These are phyloP conservation scores for Acrocephalus kingi DNA, from an alignment of 2,113 vertebrate species.

Conservation along the genomic window DNA sequence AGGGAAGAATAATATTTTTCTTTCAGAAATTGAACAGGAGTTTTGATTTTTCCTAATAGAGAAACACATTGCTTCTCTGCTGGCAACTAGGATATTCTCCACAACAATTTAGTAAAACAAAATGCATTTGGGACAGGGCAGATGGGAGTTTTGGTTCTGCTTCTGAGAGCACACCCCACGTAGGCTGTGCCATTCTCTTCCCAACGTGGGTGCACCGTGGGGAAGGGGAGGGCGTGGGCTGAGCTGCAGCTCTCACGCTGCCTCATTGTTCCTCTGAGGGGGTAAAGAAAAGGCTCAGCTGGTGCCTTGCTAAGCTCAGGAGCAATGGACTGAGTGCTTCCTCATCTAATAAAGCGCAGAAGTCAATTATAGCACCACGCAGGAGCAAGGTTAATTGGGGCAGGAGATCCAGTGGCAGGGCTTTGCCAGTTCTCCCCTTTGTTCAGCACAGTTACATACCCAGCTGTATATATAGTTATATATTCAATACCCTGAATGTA, in stretches of 20 bases:
- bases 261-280: not conserved
- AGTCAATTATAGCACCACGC: not conserved
- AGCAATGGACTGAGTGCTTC: not conserved
- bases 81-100: not conserved
- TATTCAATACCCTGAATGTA: not conserved
- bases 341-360: not conserved
- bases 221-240: not conserved
- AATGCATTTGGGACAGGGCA: not conserved
- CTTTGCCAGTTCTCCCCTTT: not conserved
- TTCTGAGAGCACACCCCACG: not conserved
- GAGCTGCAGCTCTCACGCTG: not conserved
- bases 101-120: not conserved
- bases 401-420: not conserved
- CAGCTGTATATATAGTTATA: not conserved
- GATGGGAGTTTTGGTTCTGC: not conserved
- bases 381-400: slow-evolving; percentile 3
- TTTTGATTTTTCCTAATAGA: not conserved
- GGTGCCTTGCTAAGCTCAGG: not conserved
- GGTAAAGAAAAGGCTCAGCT: slow-evolving; percentile 8
- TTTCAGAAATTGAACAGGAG: not conserved
- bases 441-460: not conserved
- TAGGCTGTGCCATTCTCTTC: not conserved
- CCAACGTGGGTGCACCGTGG: fast-evolving
- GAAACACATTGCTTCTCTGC: not conserved
- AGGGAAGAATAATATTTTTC: not conserved